These are phyloP conservation scores for Tiphia femorata DNA, from an alignment of 2,888 invertebrate species.

Conservation along the genomic window DNA sequence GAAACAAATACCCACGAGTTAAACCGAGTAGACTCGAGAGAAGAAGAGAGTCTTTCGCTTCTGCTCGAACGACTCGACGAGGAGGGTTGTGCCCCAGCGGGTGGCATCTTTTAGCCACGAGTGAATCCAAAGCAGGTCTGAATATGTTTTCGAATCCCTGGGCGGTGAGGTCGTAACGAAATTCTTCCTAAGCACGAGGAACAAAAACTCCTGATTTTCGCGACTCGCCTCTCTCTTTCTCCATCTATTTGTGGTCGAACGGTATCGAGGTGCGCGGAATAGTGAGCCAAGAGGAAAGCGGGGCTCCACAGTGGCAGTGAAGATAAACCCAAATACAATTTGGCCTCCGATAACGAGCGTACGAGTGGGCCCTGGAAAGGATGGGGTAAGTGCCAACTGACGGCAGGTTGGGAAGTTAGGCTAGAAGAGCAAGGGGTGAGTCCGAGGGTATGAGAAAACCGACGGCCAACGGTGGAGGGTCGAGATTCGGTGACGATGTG, in stretches of 20 bases:
- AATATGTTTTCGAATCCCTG: too few species aligned
- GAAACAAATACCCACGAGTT: too few species aligned
- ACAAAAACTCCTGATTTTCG: too few species aligned
- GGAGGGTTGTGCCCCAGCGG: too few species aligned
- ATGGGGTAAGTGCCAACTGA: conserved; percentile 19
- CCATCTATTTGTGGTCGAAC: not conserved
- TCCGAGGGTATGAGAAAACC: not conserved
- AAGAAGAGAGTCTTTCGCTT: too few species aligned
- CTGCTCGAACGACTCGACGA: too few species aligned
- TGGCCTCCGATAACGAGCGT: conserved; percentile 24
- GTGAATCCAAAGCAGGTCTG: too few species aligned
- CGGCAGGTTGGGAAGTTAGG: not conserved
- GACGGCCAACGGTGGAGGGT: too few species aligned
- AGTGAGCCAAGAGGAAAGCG: conserved; percentile 12
- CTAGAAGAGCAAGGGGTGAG: not conserved
- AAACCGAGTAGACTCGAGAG: too few species aligned
- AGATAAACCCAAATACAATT: conserved; percentile 33
- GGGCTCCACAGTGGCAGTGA: conserved; percentile 2
- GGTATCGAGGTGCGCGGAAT: not conserved
- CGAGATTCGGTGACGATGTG: not conserved
- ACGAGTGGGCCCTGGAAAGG: conserved; percentile 21
- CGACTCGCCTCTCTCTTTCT: not conserved
- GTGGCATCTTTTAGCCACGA: too few species aligned
- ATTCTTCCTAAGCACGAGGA: too few species aligned
- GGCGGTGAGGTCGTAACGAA: too few species aligned